phyloP scores from a whole-genome alignment of 2,888 invertebrate species.

The Ptycholaimellus sp. region DNA sequence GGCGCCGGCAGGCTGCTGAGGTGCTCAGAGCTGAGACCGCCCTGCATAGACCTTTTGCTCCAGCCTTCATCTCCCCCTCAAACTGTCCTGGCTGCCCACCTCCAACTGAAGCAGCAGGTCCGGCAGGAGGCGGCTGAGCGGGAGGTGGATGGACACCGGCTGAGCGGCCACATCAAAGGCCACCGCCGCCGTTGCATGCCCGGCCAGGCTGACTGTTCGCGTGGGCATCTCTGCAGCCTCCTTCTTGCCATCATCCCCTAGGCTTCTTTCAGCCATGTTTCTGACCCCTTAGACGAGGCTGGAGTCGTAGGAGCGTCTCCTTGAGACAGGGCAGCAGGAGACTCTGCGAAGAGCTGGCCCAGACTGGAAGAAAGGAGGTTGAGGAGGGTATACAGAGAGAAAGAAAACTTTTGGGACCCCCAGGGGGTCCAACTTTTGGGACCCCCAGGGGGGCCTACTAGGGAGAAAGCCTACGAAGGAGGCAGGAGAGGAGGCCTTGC shows the following conservation, averaged over 20 bases:
- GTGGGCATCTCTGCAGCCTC: too few species aligned
- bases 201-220: too few species aligned
- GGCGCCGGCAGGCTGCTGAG: background rate
- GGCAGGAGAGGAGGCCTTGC: constrained; percentile 52
- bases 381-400: too few species aligned
- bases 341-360: too few species aligned
- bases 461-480: constrained; percentile 14
- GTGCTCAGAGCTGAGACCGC: background rate
- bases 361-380: too few species aligned
- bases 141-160: constrained; percentile 78
- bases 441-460: constrained; percentile 11
- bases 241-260: too few species aligned
- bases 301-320: too few species aligned
- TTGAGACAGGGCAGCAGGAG: too few species aligned
- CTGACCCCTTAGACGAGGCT: too few species aligned
- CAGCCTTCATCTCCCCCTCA: constrained; percentile 4
- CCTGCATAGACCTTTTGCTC: constrained; percentile 9
- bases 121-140: constrained; percentile 66
- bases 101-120: constrained; percentile 32
- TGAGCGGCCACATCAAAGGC: constrained; percentile 64
- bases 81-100: constrained; percentile 2
- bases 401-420: background rate
- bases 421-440: constrained; percentile 1
- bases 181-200: constrained; percentile 43
- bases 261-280: too few species aligned